These are phyloP conservation scores for Carassius carassius DNA, from an alignment of 2,113 vertebrate genomes.

Conservation along the genomic window DNA sequence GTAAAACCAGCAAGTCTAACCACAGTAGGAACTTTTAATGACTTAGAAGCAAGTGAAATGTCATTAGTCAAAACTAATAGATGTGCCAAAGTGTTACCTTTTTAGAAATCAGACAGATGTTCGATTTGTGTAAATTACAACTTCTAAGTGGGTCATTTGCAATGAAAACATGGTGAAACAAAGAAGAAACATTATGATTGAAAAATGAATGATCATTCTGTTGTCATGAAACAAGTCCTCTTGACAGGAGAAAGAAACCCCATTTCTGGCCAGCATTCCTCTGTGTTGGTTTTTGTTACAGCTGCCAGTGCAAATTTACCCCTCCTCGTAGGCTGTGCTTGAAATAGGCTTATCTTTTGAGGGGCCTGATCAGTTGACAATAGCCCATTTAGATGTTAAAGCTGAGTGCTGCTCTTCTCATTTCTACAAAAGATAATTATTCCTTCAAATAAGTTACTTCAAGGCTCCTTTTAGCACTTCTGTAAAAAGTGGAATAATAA, in stretches of 20 bases:
- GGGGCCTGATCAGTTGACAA: constrained; percentile 71
- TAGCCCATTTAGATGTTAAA: constrained; percentile 73
- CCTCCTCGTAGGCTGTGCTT: constrained; percentile 68
- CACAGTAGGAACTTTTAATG: neutral
- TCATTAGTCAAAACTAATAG: neutral
- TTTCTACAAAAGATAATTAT: constrained; percentile 59
- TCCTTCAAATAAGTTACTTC: constrained; percentile 53
- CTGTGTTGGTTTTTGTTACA: constrained; percentile 75
- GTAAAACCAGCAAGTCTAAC: neutral
- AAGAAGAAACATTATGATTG: neutral
- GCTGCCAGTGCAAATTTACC: constrained; percentile 79
- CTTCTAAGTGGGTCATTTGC: neutral
- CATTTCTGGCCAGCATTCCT: constrained; percentile 57
- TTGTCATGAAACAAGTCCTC: constrained; percentile 53
- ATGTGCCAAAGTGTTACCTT: neutral
- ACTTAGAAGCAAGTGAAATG: neutral
- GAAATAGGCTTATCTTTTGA: constrained; percentile 78
- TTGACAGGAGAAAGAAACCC: constrained; percentile 64
- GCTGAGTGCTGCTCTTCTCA: constrained; percentile 63
- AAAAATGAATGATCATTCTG: constrained; percentile 34
- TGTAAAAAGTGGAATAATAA: constrained; percentile 22
- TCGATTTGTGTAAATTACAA: neutral
- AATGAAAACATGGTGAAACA: neutral
- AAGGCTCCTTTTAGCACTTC: constrained; percentile 22
- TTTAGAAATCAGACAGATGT: constrained; percentile 1